phyloP scores from a whole-genome alignment of 2,888 invertebrate genomes.

The Himalopsyche japonica region DNA sequence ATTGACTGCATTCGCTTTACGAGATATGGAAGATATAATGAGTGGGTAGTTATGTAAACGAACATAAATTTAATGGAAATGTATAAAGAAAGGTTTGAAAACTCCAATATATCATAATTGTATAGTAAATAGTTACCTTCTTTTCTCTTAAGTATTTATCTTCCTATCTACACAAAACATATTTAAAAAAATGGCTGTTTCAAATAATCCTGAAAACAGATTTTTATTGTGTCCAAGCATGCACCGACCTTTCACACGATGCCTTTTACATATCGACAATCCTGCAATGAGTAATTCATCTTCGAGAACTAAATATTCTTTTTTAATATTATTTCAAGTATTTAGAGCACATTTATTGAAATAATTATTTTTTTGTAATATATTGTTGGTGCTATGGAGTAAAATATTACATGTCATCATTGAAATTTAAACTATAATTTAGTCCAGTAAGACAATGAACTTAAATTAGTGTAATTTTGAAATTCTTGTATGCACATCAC shows the following conservation, averaged over 20 bases:
- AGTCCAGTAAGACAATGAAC: too few species aligned
- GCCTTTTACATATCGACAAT: conserved; percentile 1
- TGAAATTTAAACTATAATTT: too few species aligned
- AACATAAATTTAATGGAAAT: neutral
- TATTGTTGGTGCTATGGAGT: too few species aligned
- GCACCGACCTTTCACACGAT: neutral
- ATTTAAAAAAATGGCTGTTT: neutral
- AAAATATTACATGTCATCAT: too few species aligned
- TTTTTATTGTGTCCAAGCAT: neutral
- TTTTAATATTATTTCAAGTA: too few species aligned
- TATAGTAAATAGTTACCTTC: neutral
- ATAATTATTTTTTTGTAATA: too few species aligned
- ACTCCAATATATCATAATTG: neutral
- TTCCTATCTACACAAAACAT: neutral
- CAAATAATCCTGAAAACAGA: neutral
- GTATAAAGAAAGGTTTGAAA: neutral
- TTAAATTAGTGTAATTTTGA: too few species aligned
- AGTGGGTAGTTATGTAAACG: neutral
- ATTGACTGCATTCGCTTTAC: conserved; percentile 2
- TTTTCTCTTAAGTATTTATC: neutral
- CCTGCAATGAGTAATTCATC: neutral
- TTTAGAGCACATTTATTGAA: too few species aligned
- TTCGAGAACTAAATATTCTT: too few species aligned
- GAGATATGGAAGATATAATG: neutral
- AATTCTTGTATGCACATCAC: too few species aligned